phyloP scores from a whole-genome alignment of 2,113 vertebrate genomes.

The Dendropsophus ebraccatus region DNA sequence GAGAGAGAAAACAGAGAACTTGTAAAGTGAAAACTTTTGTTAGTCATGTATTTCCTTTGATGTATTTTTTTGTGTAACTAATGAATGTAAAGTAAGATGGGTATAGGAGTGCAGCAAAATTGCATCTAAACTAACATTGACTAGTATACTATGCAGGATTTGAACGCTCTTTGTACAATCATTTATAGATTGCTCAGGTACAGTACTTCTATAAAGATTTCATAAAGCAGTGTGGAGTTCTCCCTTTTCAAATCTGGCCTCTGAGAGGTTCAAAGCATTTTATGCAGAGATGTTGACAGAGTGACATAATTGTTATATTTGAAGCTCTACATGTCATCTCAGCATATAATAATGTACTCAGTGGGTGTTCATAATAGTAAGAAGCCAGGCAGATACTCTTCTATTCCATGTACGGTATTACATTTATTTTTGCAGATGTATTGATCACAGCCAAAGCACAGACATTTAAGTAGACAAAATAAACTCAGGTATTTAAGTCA shows the following conservation, averaged over 20 bases:
- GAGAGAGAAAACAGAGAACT: no score
- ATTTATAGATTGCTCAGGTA: neutral
- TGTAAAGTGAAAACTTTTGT: no score
- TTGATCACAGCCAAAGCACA: neutral
- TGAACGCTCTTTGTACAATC: neutral
- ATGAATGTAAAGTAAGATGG: neutral
- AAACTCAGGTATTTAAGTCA: no score
- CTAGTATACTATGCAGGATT: neutral
- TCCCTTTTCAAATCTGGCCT: neutral
- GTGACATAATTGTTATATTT: slow-evolving; percentile 5
- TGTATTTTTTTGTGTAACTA: no score
- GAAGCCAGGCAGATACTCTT: neutral
- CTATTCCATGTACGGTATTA: neutral
- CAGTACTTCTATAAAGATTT: neutral
- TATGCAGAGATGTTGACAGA: neutral
- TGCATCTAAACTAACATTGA: neutral
- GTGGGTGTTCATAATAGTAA: neutral
- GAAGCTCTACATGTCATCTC: neutral
- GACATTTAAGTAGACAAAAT: neutral
- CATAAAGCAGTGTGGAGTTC: neutral
- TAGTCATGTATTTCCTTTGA: no score
- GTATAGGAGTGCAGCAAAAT: neutral
- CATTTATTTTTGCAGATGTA: neutral
- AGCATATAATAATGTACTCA: neutral
- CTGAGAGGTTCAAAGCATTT: neutral